Base-by-base conservation (phyloP, 1,140 invertebrate genomes). In the Amphibalanus amphitrite region DNA sequence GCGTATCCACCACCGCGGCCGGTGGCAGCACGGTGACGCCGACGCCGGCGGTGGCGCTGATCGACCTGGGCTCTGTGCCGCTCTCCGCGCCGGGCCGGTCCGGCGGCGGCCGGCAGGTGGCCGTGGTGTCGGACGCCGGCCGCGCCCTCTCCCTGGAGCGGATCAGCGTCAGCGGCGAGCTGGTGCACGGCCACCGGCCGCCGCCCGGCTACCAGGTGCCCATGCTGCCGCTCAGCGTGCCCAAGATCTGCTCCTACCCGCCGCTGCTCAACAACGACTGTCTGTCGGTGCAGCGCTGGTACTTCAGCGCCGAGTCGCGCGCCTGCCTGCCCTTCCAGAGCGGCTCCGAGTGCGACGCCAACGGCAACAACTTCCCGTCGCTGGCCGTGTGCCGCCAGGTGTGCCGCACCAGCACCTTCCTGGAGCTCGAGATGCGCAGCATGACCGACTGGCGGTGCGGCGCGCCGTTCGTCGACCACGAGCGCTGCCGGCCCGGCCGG, bases 341-440 rank as follows among this genome's bases (percentile, higher is more conserved):
- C 65, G 65, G 65, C 65, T 28, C 26, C 20, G 65, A 26, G n/a
- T 67, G 65, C n/a, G 65, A 67, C n/a, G 20, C 65, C 65, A 67
- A 67, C n/a, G 65, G 65, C 23, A 67, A 67, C 65, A 67, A 67
- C 23, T 67, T 67, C 20, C 28, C 28, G 10, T 28, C 65, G 3
- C 17, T 10, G 10, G n/a, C 65, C 23, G 65, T 28, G 3, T 67
- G 65, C 17, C 23, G n/a, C 0, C 10, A 26, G 10, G 28, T 67
- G 3, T 67, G 65, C 28, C 4, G n/a, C 3, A 28, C 28, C 23
- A 28, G 65, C n/a, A 28, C 26, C 17, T 28, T 6, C 20, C 23
- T 67, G 26, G 65, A 67, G 23, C 26, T 67, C n/a, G 26, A 28
- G 8, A 3, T 67, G 26, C 10, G 20, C 13, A 59, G 47, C 23